Conservation (phyloP, 2,888 invertebrate species). For the Ashinkailepas kermadecensis region DNA sequence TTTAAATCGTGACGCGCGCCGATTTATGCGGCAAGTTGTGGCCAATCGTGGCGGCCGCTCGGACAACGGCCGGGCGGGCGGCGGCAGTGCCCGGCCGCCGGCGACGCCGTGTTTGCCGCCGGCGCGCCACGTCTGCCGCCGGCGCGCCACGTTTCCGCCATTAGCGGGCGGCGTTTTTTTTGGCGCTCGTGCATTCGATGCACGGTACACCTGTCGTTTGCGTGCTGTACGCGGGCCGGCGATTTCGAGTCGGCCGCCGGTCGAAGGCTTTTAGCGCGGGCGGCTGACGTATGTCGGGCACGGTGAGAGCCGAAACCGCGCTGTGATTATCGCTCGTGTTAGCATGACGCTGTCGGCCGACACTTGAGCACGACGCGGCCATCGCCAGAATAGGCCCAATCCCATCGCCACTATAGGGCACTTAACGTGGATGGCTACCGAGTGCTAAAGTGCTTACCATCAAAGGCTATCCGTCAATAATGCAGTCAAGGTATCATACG, state of each 20-base stretch:
- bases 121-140: background rate
- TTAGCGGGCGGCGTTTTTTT: background rate
- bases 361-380: too few relatives aligned
- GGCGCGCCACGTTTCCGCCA: background rate
- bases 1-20: background rate
- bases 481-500: too few relatives aligned
- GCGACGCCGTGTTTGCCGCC: background rate
- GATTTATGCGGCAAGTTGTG: background rate
- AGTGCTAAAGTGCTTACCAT: too few relatives aligned
- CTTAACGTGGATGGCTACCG: too few relatives aligned
- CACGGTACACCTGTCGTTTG: background rate
- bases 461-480: too few relatives aligned
- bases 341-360: too few relatives aligned
- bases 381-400: too few relatives aligned
- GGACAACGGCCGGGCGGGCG: background rate
- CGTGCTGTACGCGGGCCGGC: background rate
- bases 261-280: conserved; percentile 1
- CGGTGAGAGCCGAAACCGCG: background rate
- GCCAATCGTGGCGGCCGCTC: background rate
- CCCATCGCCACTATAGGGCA: too few relatives aligned
- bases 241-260: background rate
- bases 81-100: too few relatives aligned
- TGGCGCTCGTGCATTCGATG: background rate
- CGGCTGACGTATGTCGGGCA: background rate
- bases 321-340: too few relatives aligned